Evolutionary conservation across 2,113 vertebrate genomes (phyloP).

Genomic region (Ariopsis seemanni): DNA sequence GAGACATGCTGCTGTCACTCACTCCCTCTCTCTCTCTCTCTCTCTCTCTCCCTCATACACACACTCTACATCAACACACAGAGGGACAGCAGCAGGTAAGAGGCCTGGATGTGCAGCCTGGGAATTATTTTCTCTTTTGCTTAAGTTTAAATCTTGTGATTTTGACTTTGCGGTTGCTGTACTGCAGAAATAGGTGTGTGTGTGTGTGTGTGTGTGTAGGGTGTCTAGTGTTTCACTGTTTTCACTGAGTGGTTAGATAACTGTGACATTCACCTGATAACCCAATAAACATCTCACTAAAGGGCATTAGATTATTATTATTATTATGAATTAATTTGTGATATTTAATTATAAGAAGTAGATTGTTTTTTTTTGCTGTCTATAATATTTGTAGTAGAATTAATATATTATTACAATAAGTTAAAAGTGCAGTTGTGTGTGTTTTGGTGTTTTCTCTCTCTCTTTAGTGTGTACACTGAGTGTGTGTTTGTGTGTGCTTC

Average conservation of each 20-base stretch:
- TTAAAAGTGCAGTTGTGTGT: not conserved
- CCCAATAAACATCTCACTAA: not conserved
- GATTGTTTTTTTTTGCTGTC: no score
- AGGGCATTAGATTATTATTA: not conserved
- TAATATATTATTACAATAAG: no score
- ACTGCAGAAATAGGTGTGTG: not conserved
- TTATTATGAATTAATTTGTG: not conserved
- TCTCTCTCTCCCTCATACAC: not conserved
- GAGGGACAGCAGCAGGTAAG: conserved; percentile 29
- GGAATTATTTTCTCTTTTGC: no score
- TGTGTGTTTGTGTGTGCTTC: conserved; percentile 42
- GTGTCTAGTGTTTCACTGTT: conserved; percentile 4
- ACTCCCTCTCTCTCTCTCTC: not conserved
- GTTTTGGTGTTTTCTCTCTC: conserved; percentile 14
- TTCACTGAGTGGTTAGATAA: not conserved
- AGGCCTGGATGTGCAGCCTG: not conserved
- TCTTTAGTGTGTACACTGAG: conserved; percentile 42
- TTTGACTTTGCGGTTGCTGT: not conserved
- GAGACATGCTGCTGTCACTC: conserved; percentile 47
- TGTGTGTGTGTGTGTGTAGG: conserved; percentile 1
- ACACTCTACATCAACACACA: not conserved
- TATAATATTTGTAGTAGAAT: no score
- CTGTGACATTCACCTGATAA: not conserved
- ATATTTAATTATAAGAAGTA: not conserved
- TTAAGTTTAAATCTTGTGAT: not conserved